phyloP scores from a whole-genome alignment of 53 echinoderm and acorn worm species.

The Astropecten irregularis region DNA sequence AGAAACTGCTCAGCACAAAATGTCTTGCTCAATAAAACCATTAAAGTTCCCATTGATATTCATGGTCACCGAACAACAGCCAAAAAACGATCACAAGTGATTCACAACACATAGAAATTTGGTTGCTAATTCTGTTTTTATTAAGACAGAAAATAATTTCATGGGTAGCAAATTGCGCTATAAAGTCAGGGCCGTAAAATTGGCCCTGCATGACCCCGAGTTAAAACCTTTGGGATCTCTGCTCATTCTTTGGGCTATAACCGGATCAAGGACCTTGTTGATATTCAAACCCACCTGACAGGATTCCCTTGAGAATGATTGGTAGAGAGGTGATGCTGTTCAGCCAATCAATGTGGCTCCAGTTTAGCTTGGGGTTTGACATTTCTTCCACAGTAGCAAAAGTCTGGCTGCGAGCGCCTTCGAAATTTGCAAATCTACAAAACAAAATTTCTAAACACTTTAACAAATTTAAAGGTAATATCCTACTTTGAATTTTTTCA shows the following conservation, averaged over 20 bases:
- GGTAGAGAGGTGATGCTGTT: slow-evolving; percentile 73
- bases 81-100: no score
- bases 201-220: no score
- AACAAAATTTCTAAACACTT: no score
- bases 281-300: slow-evolving; percentile 58
- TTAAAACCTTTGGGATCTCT: no score
- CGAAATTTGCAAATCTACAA: slow-evolving; percentile 75
- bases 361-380: slow-evolving; percentile 51
- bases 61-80: no score
- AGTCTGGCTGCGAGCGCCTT: neutral
- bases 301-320: slow-evolving; percentile 78
- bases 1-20: no score
- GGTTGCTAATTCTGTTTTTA: no score
- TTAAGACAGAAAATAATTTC: neutral
- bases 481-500: no score
- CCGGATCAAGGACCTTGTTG: neutral
- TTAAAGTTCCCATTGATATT: no score
- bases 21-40: no score
- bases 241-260: neutral
- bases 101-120: no score
- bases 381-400: slow-evolving; percentile 32
- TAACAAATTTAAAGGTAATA: no score
- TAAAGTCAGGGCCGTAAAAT: neutral
- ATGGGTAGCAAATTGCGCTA: neutral
- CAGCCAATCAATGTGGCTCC: slow-evolving; percentile 82